phyloP scores from a whole-genome alignment of 2,113 vertebrate genomes.

The Etia nguti region DNA sequence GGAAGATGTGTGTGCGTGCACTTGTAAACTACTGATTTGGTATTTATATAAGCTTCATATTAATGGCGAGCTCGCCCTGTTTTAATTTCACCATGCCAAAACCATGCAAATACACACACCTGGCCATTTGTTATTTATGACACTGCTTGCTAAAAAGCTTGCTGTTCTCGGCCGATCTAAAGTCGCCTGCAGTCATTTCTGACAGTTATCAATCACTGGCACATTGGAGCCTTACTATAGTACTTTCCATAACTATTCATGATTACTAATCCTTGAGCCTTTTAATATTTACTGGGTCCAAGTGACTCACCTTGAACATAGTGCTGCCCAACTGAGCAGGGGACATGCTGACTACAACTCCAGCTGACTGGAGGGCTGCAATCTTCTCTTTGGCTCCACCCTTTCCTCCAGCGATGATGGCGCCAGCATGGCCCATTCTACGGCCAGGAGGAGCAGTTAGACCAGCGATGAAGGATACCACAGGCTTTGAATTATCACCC shows the following conservation, averaged over 20 bases:
- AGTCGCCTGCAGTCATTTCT: not conserved
- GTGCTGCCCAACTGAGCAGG: constrained; percentile 95
- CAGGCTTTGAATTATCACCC: constrained; percentile 89
- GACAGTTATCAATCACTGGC: not conserved
- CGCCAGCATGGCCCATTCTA: constrained; percentile 95
- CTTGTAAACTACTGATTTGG: not conserved
- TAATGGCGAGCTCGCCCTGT: not conserved
- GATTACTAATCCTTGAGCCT: not conserved
- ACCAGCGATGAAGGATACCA: constrained; percentile 97
- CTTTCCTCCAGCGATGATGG: constrained; percentile 96
- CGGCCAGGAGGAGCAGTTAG: constrained; percentile 93
- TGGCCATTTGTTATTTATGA: not conserved
- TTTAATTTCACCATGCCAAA: not conserved
- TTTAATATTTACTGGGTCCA: not conserved
- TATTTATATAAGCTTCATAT: not conserved
- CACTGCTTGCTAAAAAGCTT: not conserved
- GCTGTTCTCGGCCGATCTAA: not conserved
- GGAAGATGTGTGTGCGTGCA: not conserved
- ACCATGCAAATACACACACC: not conserved
- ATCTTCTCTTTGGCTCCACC: constrained; percentile 99
- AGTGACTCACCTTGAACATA: constrained; percentile 87
- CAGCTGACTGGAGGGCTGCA: constrained; percentile 88
- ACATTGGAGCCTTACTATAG: not conserved
- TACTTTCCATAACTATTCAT: not conserved
- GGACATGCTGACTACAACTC: constrained; percentile 95